Conservation (phyloP, 2,888 invertebrate species). For the Macrophya alboannulata region DNA sequence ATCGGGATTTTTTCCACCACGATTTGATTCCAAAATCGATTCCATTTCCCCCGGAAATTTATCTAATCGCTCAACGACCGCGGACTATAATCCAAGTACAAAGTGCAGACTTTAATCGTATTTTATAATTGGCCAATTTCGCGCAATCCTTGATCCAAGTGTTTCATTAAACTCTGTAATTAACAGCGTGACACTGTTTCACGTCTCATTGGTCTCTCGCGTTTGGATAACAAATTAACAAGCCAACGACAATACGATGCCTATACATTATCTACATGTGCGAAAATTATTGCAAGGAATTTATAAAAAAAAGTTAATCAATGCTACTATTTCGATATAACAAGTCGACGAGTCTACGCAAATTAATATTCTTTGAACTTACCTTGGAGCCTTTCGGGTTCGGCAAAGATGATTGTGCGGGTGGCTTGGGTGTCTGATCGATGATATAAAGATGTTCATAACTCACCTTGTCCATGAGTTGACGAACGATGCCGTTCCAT, state of each 20-base stretch:
- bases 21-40: background rate
- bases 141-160: background rate
- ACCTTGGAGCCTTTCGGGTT: background rate
- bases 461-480: slow-evolving; percentile 86
- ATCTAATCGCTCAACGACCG: background rate
- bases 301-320: background rate
- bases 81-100: background rate
- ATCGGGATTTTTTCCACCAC: background rate
- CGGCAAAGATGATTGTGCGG: background rate
- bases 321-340: background rate
- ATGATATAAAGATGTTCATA: background rate
- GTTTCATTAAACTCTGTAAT: slow-evolving; percentile 6
- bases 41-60: background rate
- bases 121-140: slow-evolving; percentile 22
- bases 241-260: background rate
- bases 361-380: background rate
- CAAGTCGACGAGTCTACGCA: background rate
- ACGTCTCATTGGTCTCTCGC: background rate
- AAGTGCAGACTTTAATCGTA: background rate
- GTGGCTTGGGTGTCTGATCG: background rate
- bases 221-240: background rate
- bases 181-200: background rate
- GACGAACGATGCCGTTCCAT: slow-evolving; percentile 88
- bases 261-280: background rate
- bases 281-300: background rate